Percentiles rank a stretch among this genome's conserved stretches.
phyloP scores from a whole-genome alignment of 2,888 invertebrate genomes.

The Blastobasis lacticolella region DNA sequence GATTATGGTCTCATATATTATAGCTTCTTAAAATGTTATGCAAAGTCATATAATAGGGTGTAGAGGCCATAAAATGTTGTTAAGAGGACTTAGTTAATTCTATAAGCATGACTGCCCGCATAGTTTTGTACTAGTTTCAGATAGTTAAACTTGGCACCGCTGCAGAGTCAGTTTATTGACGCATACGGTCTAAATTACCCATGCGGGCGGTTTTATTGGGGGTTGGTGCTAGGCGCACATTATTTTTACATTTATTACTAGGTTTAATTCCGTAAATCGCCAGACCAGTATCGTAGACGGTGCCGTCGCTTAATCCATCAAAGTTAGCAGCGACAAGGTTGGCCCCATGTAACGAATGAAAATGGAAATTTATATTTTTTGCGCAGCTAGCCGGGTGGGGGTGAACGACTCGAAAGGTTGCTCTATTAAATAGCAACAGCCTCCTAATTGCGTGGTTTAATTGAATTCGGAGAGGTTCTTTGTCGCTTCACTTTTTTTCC shows the following conservation, averaged over 20 bases:
- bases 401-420: conserved; percentile 6
- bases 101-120: conserved; percentile 26
- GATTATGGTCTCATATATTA: no score
- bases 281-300: background rate
- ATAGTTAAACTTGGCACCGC: conserved; percentile 25
- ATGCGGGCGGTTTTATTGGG: conserved; percentile 39
- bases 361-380: conserved; percentile 2
- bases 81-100: no score
- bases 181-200: conserved; percentile 32
- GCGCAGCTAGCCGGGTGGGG: background rate
- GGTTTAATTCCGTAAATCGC: conserved; percentile 4
- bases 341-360: background rate
- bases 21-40: no score
- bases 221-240: conserved; percentile 2
- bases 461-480: no score
- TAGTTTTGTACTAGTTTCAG: conserved; percentile 17
- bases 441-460: no score
- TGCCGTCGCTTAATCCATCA: conserved; percentile 12
- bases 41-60: no score
- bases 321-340: conserved; percentile 8
- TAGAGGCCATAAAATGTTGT: no score
- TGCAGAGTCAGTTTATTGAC: conserved; percentile 34
- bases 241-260: conserved; percentile 4
- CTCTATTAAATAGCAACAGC: background rate
- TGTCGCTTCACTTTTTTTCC: no score